Base-by-base conservation (phyloP, 1,140 invertebrate species). In the Dendroctonus ponderosae region DNA sequence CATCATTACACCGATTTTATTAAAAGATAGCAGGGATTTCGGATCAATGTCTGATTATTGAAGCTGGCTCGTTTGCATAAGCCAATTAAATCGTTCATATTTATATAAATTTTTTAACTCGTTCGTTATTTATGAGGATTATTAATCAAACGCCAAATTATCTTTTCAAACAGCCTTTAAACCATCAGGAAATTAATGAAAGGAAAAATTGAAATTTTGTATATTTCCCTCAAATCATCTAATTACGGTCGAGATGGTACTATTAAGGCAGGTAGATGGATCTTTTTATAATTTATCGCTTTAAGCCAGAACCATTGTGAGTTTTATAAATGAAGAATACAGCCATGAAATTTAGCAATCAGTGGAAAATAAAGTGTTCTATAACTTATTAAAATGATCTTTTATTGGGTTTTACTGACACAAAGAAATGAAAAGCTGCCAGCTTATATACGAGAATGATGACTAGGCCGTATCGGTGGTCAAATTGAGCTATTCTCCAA, bases 311-410 rank as follows among this genome's bases (percentile, higher is more conserved):
- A 66, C 69, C 70, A 71, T 71, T 73, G 71, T 73, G 66, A 71
- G 71, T 71, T 71, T 70, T 71, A 70, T 71, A 73, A 73, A 73
- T 68, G 71, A 66, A 73, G 66, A 68, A 71, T 68, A 69, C 65
- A 64, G 49, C 41, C 70, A 62, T 71, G 70, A 71, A 73, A 73
- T 71, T 64, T 60, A 64, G 61, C 70, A 69, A 71, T 71, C 64
- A 62, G 48, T 64, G 54, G 70, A 70, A 73, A 71, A 73, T 73
- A 70, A 71, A 68, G 68, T 71, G 65, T 72, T 72, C 67, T 66
- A 58, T 62, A 70, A 64, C 70, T 70, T 70, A 73, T 73, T 71
- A 73, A 64, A 68, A 68, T 60, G 67, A 64, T 63, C 65, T 71
- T 69, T 73, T 73, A 68, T 71, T 70, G 58, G 58, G 68, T 70